Base-by-base conservation (phyloP, 30 jellyfish, hydroid and myxozoan species). In the Pelagia noctiluca region DNA sequence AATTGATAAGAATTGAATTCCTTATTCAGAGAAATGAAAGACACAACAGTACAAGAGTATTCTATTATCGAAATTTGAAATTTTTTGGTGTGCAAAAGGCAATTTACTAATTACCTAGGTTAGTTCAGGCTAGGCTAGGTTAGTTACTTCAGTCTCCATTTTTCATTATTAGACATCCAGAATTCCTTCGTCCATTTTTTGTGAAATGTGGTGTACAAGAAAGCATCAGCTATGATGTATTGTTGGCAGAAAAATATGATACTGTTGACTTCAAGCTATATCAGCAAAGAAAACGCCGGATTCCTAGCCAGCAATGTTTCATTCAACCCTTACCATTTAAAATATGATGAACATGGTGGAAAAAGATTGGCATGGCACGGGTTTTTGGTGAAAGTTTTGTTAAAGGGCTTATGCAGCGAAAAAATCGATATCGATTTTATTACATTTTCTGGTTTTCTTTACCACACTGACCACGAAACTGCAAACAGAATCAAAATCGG, bases 201-300 rank as follows among this genome's bases (percentile, higher is more conserved):
- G 34, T 60, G 23, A 60, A 8, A 60, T 60, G 72, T 26, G 72
- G 72, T n/a, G 34, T 60, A 60, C 34, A 22, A n/a, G 72, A 60
- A 60, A 60, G 72, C 72, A 60, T 60, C 5, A 22, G 21, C 30
- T n/a, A 60, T 26, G 34, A 60, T 60, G 72, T 42, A 42, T 42
- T 42, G 16, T 42, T 42, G 57, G 57, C 57, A 42, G 57, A 42
- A 42, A 42, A 42, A 42, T 42, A 16, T 42, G 57, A 42, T 42
- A 42, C 57, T 42, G 57, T 42, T 42, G 57, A 42, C 57, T 42
- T 42, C 57, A 42, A 42, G 57, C 57, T 42, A 42, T 42, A 42
- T 42, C 57, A 42, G 16, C 57, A 42, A 42, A 42, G 57, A 42
- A 42, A 42, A 42, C 57, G 57, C 57, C 57, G 57, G 57, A 42